phyloP scores from a whole-genome alignment of 92 coral and sea anemone species.

The Heliopora coerulea region DNA sequence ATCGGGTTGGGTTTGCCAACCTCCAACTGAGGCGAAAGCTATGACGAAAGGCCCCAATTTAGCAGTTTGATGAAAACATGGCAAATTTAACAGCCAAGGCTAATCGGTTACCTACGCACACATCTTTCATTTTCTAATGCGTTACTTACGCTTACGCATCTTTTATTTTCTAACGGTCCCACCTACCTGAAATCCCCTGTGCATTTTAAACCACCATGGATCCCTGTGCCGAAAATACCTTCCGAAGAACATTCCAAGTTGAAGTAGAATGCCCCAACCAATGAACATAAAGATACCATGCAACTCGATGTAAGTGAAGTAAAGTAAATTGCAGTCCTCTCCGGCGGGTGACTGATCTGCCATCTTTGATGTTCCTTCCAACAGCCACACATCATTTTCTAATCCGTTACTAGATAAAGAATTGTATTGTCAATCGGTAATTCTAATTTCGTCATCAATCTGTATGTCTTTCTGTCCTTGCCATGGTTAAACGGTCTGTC shows the following conservation, averaged over 20 bases:
- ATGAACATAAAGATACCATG: constrained; percentile 97
- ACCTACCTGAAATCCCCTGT: constrained; percentile 80
- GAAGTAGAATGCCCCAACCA: constrained; percentile 94
- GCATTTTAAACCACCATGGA: constrained; percentile 99
- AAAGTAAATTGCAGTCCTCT: constrained; percentile 63
- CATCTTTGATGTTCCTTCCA: constrained; percentile 67
- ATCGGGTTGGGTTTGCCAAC: too few relatives aligned
- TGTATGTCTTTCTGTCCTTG: too few relatives aligned
- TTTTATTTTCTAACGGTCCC: background rate
- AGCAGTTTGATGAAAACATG: too few relatives aligned
- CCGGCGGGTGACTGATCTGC: constrained; percentile 60
- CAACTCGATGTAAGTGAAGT: constrained; percentile 72
- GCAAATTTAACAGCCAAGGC: too few relatives aligned
- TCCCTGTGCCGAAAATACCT: constrained; percentile 85
- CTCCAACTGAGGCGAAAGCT: too few relatives aligned
- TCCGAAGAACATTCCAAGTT: constrained; percentile 88
- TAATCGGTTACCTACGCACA: too few relatives aligned
- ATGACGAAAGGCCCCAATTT: too few relatives aligned
- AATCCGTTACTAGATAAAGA: constrained; percentile 25
- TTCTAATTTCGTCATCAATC: background rate
- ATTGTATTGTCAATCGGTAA: background rate
- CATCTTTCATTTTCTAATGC: too few relatives aligned
- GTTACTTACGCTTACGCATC: too few relatives aligned
- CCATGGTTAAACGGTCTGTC: too few relatives aligned
- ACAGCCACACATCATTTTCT: constrained; percentile 79